phyloP scores from a whole-genome alignment of 2,113 vertebrate genomes.

The Mesocricetus auratus region DNA sequence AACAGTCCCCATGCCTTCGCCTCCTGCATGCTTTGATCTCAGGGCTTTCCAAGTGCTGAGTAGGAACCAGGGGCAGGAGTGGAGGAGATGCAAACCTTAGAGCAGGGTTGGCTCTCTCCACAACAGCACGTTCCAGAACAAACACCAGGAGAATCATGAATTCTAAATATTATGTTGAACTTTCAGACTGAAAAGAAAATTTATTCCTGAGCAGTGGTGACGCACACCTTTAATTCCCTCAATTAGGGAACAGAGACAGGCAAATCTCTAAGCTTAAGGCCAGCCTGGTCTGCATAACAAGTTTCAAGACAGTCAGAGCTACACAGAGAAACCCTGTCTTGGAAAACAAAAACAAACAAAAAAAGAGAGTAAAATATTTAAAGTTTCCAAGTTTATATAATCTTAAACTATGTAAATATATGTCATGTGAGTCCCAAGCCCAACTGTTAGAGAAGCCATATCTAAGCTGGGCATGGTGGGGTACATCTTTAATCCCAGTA shows the following conservation, averaged over 20 bases:
- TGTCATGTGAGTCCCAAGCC: neutral
- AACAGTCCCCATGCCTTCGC: neutral
- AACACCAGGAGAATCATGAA: neutral
- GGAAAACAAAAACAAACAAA: no score
- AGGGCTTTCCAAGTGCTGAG: neutral
- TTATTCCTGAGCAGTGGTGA: neutral
- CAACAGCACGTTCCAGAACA: neutral
- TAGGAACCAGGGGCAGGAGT: neutral
- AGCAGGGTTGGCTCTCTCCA: neutral
- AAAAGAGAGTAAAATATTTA: neutral
- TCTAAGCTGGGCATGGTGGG: no score
- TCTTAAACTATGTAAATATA: neutral
- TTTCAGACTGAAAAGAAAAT: no score
- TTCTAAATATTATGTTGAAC: no score
- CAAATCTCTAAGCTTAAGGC: no score
- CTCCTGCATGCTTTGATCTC: neutral
- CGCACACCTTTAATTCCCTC: neutral
- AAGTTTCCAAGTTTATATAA: neutral
- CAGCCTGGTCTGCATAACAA: no score
- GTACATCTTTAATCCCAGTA: neutral
- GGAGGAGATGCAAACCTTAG: neutral
- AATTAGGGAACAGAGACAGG: neutral
- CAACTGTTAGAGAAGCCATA: neutral
- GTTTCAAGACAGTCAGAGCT: no score
- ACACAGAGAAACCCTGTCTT: no score